Conservation (phyloP, 2,888 invertebrate genomes). For the Oscheius sp. region DNA sequence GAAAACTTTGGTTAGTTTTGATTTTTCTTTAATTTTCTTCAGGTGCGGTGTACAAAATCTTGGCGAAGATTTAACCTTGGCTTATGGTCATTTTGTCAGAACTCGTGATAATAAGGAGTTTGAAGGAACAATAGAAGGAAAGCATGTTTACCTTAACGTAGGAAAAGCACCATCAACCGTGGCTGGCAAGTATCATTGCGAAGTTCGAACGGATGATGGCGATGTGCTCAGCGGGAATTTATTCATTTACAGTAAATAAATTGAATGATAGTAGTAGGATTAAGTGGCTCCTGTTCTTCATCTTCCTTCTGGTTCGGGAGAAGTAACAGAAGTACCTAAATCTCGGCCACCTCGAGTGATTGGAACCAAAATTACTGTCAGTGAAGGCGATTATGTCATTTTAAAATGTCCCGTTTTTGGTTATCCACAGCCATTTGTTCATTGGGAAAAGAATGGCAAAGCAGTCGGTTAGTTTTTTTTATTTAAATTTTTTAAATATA, state of each 20-base stretch:
- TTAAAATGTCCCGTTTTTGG: conserved; percentile 43
- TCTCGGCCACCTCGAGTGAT: conserved; percentile 8
- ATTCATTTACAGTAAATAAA: conserved; percentile 43
- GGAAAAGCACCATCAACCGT: conserved; percentile 40
- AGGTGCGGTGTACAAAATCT: conserved; percentile 51
- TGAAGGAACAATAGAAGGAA: conserved; percentile 35
- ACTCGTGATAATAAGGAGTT: conserved; percentile 48
- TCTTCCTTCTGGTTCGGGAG: conserved; percentile 29
- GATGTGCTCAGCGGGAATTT: conserved; percentile 45
- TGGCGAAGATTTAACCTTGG: conserved; percentile 41
- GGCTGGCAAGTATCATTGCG: conserved; percentile 49
- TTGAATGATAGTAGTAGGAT: not conserved
- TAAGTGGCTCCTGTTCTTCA: conserved; percentile 51
- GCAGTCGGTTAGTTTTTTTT: conserved; percentile 32
- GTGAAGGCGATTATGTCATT: conserved; percentile 33
- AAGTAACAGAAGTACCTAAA: conserved; percentile 33
- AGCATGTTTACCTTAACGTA: conserved; percentile 42
- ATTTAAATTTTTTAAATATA: not conserved
- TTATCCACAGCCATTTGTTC: conserved; percentile 44
- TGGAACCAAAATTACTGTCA: conserved; percentile 5
- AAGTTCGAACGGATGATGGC: conserved; percentile 47
- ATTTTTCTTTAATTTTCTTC: not conserved
- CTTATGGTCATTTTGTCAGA: conserved; percentile 49
- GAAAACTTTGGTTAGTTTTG: conserved; percentile 42
- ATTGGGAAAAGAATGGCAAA: conserved; percentile 48